These are phyloP conservation scores for Zalophus californianus DNA, from an alignment of 2,797 vertebrate species.

Conservation along the genomic window DNA sequence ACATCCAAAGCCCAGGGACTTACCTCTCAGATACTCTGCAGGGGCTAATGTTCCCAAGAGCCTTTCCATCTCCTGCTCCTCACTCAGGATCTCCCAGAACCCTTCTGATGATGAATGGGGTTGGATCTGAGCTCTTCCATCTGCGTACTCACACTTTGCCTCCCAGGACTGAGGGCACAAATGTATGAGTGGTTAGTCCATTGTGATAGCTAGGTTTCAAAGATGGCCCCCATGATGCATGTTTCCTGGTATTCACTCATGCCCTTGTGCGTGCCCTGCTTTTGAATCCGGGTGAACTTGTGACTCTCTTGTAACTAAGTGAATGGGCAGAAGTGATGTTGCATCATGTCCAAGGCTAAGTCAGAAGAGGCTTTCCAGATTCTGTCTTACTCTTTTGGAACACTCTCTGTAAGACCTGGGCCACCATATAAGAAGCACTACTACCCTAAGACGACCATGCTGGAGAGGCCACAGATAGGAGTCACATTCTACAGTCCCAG, in stretches of 20 bases:
- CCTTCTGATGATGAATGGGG: background rate
- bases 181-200: background rate
- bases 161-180: background rate
- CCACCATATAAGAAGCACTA: background rate
- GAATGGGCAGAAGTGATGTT: background rate
- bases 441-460: background rate
- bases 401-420: background rate
- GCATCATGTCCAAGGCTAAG: background rate
- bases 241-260: background rate
- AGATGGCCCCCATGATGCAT: background rate
- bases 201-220: background rate
- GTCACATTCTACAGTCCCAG: background rate
- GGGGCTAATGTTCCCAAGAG: background rate
- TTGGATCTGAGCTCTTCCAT: background rate
- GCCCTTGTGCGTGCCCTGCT: background rate
- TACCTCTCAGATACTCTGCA: background rate
- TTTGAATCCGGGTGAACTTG: background rate
- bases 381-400: slow-evolving; percentile 7
- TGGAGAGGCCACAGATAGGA: background rate
- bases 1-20: slow-evolving; percentile 18
- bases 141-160: background rate
- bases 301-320: background rate
- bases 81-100: background rate
- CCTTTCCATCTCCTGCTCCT: background rate
- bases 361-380: background rate